These are phyloP conservation scores for Empis livida DNA, from an alignment of 2,888 invertebrate species.

Conservation along the genomic window DNA sequence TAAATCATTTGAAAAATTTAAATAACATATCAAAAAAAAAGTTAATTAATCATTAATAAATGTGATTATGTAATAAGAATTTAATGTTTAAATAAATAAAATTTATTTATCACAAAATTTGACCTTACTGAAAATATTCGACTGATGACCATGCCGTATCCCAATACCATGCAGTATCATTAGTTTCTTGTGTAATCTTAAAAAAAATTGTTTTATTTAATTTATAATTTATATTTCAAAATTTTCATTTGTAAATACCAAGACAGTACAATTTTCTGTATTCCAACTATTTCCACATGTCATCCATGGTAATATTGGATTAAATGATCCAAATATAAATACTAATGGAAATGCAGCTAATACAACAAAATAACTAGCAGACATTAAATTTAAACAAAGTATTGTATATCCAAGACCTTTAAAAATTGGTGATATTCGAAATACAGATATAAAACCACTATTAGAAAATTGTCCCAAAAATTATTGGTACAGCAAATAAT, in stretches of 20 bases:
- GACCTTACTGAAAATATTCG: constrained; percentile 1
- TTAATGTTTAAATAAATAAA: no score
- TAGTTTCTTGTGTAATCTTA: not conserved
- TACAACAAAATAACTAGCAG: not conserved
- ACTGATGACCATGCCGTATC: not conserved
- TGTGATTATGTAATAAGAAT: no score
- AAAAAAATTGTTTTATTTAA: not conserved
- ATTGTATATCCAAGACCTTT: constrained; percentile 73
- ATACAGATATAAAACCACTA: constrained; percentile 63
- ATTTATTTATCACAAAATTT: no score
- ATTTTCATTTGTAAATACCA: not conserved
- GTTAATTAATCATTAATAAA: no score
- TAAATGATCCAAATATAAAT: constrained; percentile 56
- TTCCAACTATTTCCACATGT: constrained; percentile 74
- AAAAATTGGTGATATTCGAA: constrained; percentile 63
- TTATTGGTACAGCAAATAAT: constrained; percentile 68
- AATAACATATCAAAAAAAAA: no score
- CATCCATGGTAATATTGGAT: constrained; percentile 58
- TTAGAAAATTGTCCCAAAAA: constrained; percentile 68
- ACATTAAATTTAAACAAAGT: not conserved
- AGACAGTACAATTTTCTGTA: constrained; percentile 47
- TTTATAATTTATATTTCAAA: not conserved
- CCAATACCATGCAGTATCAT: not conserved
- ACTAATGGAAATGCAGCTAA: constrained; percentile 42
- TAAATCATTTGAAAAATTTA: no score